A percentile compares a stretch with the other conserved stretches of the same genome.
Evolutionary conservation across 2,888 invertebrate species (phyloP).

Genomic region (Ophraella communa): DNA sequence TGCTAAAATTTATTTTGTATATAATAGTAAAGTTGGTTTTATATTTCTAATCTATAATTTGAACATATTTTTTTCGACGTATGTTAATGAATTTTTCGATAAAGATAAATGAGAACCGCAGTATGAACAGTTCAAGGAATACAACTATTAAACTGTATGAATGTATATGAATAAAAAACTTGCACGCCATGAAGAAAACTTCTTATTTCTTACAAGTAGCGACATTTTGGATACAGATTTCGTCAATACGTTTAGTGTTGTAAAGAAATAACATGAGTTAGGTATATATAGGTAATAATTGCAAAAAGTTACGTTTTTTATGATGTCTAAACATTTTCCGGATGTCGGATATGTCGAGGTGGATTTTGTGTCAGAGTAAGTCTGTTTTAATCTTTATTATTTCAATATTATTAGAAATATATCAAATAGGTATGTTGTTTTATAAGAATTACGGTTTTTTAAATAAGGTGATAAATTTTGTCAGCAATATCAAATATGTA

Average conservation of each 20-base stretch:
- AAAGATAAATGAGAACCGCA: slow-evolving; percentile 10
- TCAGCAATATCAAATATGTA: too few species aligned
- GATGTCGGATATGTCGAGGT: neutral
- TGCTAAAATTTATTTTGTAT: neutral
- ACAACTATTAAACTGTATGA: slow-evolving; percentile 16
- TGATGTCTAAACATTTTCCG: neutral
- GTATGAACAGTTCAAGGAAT: slow-evolving; percentile 17
- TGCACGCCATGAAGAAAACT: slow-evolving; percentile 18
- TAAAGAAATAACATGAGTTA: neutral
- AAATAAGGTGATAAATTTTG: too few species aligned
- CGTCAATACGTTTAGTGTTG: slow-evolving; percentile 8
- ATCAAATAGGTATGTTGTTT: too few species aligned
- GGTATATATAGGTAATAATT: neutral
- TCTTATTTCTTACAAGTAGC: neutral
- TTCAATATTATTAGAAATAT: too few species aligned
- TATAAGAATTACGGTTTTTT: too few species aligned
- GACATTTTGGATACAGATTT: slow-evolving; percentile 3
- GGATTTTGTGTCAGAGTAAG: neutral
- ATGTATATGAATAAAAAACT: slow-evolving; percentile 11
- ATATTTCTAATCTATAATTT: too few species aligned
- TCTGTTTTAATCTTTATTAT: neutral
- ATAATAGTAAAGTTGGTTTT: neutral
- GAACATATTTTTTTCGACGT: neutral
- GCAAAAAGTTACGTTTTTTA: neutral
- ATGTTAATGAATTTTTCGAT: slow-evolving; percentile 14